phyloP scores from a whole-genome alignment of 2,888 invertebrate species.

The Therioaphis trifolii region DNA sequence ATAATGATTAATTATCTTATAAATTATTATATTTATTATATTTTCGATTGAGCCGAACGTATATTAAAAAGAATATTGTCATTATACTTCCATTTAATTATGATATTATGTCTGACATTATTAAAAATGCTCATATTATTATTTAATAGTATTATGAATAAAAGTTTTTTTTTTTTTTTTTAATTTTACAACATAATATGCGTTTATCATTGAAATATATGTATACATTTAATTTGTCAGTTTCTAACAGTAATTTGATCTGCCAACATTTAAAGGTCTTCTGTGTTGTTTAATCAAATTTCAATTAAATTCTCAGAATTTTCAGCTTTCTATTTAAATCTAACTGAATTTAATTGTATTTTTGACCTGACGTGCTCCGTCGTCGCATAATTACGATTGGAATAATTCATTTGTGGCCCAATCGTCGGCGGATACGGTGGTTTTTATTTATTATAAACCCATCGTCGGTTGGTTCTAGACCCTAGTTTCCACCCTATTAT shows the following conservation, averaged over 20 bases:
- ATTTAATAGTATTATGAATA: no score
- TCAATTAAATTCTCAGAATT: background rate
- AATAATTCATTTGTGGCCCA: constrained; percentile 52
- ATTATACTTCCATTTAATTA: no score
- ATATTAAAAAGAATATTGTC: no score
- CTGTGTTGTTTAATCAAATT: background rate
- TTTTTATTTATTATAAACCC: constrained; percentile 21
- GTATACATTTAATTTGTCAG: no score
- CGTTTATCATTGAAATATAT: background rate
- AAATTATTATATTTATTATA: no score
- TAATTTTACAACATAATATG: no score
- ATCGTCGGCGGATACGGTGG: constrained; percentile 43
- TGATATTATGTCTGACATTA: no score
- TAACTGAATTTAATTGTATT: background rate
- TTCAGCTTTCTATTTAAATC: background rate
- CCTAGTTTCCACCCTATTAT: constrained; percentile 23
- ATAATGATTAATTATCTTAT: no score
- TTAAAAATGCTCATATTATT: no score
- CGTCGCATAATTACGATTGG: constrained; percentile 27
- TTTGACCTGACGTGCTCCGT: background rate
- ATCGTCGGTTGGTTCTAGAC: constrained; percentile 8
- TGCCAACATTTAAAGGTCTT: background rate
- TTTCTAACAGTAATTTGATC: background rate
- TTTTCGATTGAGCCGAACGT: no score
- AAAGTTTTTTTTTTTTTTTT: no score